A percentile compares a stretch with the other conserved stretches of the same genome.
phyloP scores from a whole-genome alignment of 2,113 vertebrate genomes.

The Anhinga rufa region DNA sequence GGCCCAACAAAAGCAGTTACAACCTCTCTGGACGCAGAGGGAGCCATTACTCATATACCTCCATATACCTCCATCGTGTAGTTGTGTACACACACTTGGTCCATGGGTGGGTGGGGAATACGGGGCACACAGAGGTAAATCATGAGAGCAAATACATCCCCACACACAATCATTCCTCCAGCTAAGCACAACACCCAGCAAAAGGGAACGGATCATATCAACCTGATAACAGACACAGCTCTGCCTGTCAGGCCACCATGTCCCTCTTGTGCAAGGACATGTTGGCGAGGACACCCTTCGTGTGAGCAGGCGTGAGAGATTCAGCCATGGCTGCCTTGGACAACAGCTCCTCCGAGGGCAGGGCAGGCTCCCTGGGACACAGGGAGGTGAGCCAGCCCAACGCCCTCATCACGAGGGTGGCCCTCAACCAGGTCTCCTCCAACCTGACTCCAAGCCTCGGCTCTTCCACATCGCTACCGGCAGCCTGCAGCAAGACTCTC shows the following conservation, averaged over 20 bases:
- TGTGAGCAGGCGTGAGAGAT: not conserved
- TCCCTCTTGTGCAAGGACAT: not conserved
- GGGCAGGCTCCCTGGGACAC: not conserved
- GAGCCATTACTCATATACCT: accelerated
- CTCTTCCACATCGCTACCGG: not conserved
- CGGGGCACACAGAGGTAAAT: not conserved
- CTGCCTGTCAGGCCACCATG: not conserved
- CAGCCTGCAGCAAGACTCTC: not conserved
- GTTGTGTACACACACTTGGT: accelerated
- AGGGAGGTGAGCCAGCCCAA: accelerated
- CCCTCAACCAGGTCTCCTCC: too few relatives aligned
- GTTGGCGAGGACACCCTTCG: accelerated
- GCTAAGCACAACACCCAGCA: not conserved
- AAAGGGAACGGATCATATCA: not conserved
- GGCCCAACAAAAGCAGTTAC: not conserved
- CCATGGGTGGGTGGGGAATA: accelerated
- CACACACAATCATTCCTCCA: accelerated
- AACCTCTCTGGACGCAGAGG: not conserved
- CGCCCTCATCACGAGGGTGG: accelerated
- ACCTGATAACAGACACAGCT: not conserved
- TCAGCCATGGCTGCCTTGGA: not conserved
- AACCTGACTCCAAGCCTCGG: not conserved
- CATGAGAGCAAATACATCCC: not conserved
- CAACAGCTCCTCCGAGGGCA: accelerated
- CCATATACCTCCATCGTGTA: too few relatives aligned